A percentile compares a stretch with the other conserved stretches of the same genome.
phyloP scores from a whole-genome alignment of 2,797 vertebrate species.

The Diglossa cyanea region DNA sequence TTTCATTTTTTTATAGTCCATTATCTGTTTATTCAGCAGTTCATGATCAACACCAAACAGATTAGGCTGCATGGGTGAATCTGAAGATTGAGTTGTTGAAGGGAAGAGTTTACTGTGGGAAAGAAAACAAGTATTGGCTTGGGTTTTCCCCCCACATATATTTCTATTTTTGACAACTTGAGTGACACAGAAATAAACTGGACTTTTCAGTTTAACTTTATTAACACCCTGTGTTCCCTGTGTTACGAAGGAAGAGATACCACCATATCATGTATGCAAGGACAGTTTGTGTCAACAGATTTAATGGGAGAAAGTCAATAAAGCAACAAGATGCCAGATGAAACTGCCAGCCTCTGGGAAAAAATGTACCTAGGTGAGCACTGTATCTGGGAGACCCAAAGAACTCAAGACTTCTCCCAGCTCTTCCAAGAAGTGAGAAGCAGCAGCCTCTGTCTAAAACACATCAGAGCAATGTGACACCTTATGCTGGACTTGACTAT shows the following conservation, averaged over 20 bases:
- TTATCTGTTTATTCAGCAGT: conserved; percentile 79
- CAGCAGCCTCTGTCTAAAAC: background rate
- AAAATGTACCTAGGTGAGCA: background rate
- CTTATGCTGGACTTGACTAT: background rate
- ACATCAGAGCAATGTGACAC: background rate
- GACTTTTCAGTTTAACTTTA: background rate
- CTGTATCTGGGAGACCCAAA: background rate
- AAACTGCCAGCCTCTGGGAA: background rate
- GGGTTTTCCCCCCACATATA: rapidly evolving
- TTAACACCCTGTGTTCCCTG: background rate
- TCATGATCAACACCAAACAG: conserved; percentile 83
- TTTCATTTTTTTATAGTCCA: conserved; percentile 78
- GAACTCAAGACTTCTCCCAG: background rate
- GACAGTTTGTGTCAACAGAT: background rate
- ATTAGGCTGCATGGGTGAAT: background rate
- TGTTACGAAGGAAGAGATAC: background rate
- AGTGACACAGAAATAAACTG: background rate
- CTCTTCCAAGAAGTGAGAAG: background rate
- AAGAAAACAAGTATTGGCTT: background rate
- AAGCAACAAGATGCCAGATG: background rate
- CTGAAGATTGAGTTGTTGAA: background rate
- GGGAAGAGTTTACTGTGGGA: conserved; percentile 32
- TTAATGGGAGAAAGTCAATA: background rate
- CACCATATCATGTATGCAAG: background rate
- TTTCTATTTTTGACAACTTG: background rate